Percentiles rank a stretch among this genome's conserved stretches.
Conservation (phyloP, 2,113 vertebrate genomes). For the Stigmatopora nigra region DNA sequence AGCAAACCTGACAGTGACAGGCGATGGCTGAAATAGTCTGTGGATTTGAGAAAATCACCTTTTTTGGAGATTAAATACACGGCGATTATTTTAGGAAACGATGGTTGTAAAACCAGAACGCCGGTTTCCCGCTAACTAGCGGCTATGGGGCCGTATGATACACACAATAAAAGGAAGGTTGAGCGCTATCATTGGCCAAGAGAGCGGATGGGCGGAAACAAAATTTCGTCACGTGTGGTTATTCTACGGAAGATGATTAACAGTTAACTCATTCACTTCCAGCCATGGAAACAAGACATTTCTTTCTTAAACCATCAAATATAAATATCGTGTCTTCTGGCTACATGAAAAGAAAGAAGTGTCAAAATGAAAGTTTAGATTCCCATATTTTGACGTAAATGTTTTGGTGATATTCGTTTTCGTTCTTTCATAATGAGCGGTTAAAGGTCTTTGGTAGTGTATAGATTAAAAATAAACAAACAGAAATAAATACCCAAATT, state of each 20-base stretch:
- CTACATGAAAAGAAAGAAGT: no score
- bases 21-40: neutral
- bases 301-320: no score
- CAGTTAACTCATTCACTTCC: no score
- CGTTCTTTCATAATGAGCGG: no score
- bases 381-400: no score
- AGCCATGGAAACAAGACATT: no score
- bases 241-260: fast-evolving
- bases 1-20: neutral
- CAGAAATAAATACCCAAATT: no score
- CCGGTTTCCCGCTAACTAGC: conserved; percentile 60
- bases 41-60: neutral
- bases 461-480: no score
- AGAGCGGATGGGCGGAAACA: neutral
- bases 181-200: conserved; percentile 46
- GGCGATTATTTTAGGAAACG: neutral
- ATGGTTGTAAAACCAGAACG: neutral
- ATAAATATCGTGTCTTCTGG: no score
- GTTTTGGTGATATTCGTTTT: no score
- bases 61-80: neutral
- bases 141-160: neutral
- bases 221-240: neutral
- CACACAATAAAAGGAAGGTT: neutral
- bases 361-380: no score
- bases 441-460: no score